These are phyloP conservation scores for Apodemia hepburni DNA, from an alignment of 2,888 invertebrate genomes.

Conservation along the genomic window DNA sequence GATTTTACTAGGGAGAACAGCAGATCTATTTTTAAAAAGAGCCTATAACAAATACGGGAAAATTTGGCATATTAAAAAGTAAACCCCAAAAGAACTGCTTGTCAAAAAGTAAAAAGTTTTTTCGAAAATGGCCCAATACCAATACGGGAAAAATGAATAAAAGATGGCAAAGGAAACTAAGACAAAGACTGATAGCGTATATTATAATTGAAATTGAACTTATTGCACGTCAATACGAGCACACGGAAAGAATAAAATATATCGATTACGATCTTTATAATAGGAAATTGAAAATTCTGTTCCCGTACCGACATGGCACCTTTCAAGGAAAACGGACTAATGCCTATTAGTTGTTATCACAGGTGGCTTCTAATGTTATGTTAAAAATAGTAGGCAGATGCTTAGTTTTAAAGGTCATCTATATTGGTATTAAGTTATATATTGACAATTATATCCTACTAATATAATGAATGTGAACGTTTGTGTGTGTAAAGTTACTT, in stretches of 20 bases:
- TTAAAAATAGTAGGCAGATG: conserved; percentile 40
- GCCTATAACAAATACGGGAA: too few species aligned
- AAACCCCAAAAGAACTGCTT: too few species aligned
- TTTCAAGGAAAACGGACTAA: conserved; percentile 15
- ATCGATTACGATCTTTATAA: conserved; percentile 11
- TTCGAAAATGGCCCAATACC: too few species aligned
- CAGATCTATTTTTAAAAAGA: too few species aligned
- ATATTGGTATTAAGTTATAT: conserved; percentile 33
- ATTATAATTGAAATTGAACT: neutral
- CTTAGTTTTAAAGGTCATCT: conserved; percentile 35
- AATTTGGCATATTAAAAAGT: too few species aligned
- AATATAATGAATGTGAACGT: neutral
- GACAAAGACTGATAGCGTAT: conserved; percentile 1
- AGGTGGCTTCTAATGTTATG: conserved; percentile 30
- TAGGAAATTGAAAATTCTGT: conserved; percentile 18
- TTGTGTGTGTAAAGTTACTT: neutral
- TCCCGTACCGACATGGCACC: conserved; percentile 14
- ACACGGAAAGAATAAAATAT: conserved; percentile 7
- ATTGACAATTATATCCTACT: conserved; percentile 26
- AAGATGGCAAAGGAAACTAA: neutral
- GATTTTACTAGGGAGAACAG: too few species aligned
- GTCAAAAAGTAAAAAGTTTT: too few species aligned
- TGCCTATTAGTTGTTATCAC: conserved; percentile 2
- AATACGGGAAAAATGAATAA: too few species aligned
- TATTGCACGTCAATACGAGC: conserved; percentile 1